phyloP scores from a whole-genome alignment of 2,888 invertebrate genomes.

The Laspeyria flexula region DNA sequence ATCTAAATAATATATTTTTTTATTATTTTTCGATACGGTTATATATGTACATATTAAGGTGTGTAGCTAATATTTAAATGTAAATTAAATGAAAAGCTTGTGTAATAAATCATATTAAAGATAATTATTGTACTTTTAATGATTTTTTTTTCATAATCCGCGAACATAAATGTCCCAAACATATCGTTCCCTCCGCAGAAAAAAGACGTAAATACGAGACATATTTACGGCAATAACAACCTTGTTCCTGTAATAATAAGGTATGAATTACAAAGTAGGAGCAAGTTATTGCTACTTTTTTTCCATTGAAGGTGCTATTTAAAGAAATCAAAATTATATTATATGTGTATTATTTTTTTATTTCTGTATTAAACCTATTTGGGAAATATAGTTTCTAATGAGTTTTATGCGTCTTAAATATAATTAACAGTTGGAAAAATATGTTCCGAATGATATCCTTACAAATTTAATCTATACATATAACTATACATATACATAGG shows the following conservation, averaged over 20 bases:
- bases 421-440: slow-evolving; percentile 77
- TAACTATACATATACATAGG: slow-evolving; percentile 61
- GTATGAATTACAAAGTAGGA: no score
- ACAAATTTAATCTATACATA: slow-evolving; percentile 64
- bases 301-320: no score
- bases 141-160: not conserved
- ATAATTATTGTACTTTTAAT: slow-evolving; percentile 18
- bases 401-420: slow-evolving; percentile 50
- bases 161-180: slow-evolving; percentile 42
- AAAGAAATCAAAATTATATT: no score
- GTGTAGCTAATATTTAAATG: no score
- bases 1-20: not conserved
- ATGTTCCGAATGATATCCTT: slow-evolving; percentile 71
- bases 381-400: slow-evolving; percentile 36
- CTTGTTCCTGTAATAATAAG: no score
- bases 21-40: not conserved
- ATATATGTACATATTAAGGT: not conserved
- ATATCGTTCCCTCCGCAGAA: no score
- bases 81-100: not conserved
- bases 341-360: slow-evolving; percentile 35
- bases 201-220: no score
- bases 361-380: slow-evolving; percentile 26
- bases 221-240: no score
- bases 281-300: no score
- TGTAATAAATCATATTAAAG: not conserved